These are phyloP conservation scores for Yasuhikotakia modesta DNA, from an alignment of 2,797 vertebrate species.

Conservation along the genomic window DNA sequence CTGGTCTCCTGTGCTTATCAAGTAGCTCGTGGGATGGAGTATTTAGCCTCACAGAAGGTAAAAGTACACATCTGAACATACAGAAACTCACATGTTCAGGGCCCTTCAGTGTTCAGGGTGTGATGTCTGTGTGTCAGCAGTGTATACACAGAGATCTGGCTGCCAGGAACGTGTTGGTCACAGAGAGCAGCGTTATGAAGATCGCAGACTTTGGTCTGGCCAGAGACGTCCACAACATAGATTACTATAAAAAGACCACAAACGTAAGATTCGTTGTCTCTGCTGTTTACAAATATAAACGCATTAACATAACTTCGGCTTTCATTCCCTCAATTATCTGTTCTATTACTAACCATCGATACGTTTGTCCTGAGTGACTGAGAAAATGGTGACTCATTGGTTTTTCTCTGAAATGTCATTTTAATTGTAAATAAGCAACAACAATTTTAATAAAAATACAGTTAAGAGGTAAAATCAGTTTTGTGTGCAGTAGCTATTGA, in stretches of 20 bases:
- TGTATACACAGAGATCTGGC: slow-evolving; percentile 98
- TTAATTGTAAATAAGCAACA: no score
- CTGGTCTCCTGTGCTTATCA: slow-evolving; percentile 97
- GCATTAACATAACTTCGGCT: slow-evolving; percentile 51
- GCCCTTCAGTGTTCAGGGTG: background rate
- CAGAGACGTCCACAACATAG: slow-evolving; percentile 98
- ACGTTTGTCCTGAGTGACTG: background rate
- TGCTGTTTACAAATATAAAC: slow-evolving; percentile 40
- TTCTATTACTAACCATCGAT: background rate
- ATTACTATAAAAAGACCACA: slow-evolving; percentile 99
- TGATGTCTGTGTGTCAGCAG: slow-evolving; percentile 67
- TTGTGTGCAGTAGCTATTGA: no score
- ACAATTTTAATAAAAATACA: background rate
- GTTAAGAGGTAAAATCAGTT: background rate
- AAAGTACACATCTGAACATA: background rate
- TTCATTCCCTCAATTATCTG: background rate
- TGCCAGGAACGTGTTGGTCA: slow-evolving; percentile 96
- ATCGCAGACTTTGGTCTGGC: slow-evolving; percentile 98
- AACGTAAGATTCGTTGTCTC: slow-evolving; percentile 82
- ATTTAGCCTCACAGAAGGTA: slow-evolving; percentile 97
- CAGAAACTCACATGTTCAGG: slow-evolving; percentile 18
- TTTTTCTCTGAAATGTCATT: background rate
- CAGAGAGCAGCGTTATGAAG: slow-evolving; percentile 98
- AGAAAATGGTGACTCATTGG: background rate
- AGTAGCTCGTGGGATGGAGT: slow-evolving; percentile 98